Evolutionary conservation across 2,888 invertebrate genomes (phyloP), one percentile per base, ranked within the genome.

Genomic region (Ormia ochracea): DNA sequence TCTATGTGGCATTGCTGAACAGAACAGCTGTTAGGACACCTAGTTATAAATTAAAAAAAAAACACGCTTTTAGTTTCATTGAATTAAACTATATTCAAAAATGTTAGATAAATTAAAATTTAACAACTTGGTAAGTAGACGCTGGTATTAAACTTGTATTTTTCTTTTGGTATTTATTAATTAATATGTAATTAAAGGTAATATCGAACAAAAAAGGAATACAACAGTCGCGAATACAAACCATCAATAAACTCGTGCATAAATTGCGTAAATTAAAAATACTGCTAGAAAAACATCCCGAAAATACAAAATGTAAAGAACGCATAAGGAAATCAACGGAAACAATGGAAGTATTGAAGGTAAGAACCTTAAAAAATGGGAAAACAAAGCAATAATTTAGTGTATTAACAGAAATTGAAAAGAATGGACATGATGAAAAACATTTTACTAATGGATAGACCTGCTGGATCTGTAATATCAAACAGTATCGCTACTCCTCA

Each of bases 31-130:
- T 9, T 41, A 78, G 59, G 59, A 66, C 31, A 66, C 38, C 10
- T 19, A 3, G 19, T 48, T 4, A 59, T n/a, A 56, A 70, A 21
- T 52, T 21, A 9, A 38, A 23, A 45, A 4, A 48, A 69, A 14
- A 61, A n/a, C 65, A 77, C 65, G 58, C 58, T 52, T 48, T 14
- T 23, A 52, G 12, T 41, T 41, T 12, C 10, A 17, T 56, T 41
- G 5, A 21, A 2, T 17, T 12, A 56, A 26, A 36, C 31, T 14
- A 26, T 48, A 10, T n/a, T 3, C 7, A 6, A 79, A 78, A 81
- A 89, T 89, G 89, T 72, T 89, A 9, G 84, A 88, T 75, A 89
- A 87, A 85, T 70, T 88, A 21, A 76, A 86, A 78, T 87, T 88
- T 66, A 89, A 89, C 58, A 89, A 89, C 83, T 86, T 89, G 85